phyloP scores from a whole-genome alignment of 92 coral and sea anemone genomes.

The Epizoanthus ramosus region DNA sequence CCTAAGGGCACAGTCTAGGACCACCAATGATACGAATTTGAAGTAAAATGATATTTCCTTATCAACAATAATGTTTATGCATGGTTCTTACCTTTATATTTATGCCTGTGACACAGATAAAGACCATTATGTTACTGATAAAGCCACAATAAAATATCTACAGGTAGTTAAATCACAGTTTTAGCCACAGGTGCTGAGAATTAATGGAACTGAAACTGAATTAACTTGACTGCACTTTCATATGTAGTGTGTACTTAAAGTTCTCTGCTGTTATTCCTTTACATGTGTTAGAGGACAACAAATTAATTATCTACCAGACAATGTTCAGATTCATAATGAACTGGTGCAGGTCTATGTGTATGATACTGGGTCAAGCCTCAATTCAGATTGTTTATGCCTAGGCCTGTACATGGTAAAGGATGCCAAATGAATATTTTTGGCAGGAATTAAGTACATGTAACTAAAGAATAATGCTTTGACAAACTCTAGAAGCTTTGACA shows the following conservation, averaged over 20 bases:
- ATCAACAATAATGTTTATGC: background rate
- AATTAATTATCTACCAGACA: slow-evolving; percentile 3
- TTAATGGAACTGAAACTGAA: background rate
- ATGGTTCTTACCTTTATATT: slow-evolving; percentile 51
- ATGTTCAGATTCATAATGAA: slow-evolving; percentile 17
- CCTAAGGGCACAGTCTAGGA: background rate
- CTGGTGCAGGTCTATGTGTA: background rate
- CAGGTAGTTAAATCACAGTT: slow-evolving; percentile 1
- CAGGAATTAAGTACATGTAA: background rate
- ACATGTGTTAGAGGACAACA: background rate
- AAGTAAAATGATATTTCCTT: slow-evolving; percentile 16
- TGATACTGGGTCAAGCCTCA: background rate
- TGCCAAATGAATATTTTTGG: background rate
- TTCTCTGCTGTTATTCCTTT: background rate
- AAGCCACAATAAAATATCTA: slow-evolving; percentile 9
- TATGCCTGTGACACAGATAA: slow-evolving; percentile 62
- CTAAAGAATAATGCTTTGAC: background rate
- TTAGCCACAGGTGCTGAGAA: background rate
- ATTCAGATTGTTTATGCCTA: background rate
- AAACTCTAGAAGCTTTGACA: background rate
- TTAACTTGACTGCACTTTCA: background rate
- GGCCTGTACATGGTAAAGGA: background rate
- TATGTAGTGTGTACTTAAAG: background rate
- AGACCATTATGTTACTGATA: slow-evolving; percentile 49
- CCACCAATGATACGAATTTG: background rate